A percentile compares a stretch with the other conserved stretches of the same genome.
Conservation (phyloP, 2,888 invertebrate species). For the Ichneumoninae sp. region DNA sequence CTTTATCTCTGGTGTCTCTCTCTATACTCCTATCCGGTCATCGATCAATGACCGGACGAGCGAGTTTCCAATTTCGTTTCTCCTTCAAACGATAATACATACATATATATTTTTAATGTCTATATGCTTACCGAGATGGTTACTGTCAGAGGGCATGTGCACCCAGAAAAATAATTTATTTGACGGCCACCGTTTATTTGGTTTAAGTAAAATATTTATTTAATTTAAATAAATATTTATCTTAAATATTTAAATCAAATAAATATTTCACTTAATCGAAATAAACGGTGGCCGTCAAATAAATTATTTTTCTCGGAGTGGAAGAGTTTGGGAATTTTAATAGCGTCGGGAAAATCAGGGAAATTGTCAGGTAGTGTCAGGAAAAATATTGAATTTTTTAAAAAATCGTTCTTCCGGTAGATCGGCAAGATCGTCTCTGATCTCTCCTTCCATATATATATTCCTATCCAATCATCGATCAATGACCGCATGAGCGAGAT, state of each 20-base stretch:
- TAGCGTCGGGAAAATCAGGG: no score
- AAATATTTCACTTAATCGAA: no score
- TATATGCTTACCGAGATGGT: neutral
- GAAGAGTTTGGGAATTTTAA: no score
- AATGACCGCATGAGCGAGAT: conserved; percentile 1
- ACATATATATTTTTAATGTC: neutral
- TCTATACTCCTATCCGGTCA: neutral
- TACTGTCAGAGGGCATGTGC: neutral
- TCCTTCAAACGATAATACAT: neutral
- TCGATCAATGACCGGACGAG: conserved; percentile 16
- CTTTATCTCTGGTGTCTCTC: neutral
- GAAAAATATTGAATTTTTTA: no score
- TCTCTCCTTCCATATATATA: neutral
- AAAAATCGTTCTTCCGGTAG: conserved; percentile 70
- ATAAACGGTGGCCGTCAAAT: no score
- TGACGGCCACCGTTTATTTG: no score
- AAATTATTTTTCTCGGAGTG: no score
- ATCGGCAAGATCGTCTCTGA: neutral
- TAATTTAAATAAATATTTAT: no score
- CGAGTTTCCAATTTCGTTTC: neutral
- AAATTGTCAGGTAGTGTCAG: no score
- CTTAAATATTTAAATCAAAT: no score
- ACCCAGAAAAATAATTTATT: no score
- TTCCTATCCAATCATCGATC: neutral
- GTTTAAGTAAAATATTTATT: no score